These are phyloP conservation scores for Nemurella pictetii DNA, from an alignment of 2,888 invertebrate species.

Conservation along the genomic window DNA sequence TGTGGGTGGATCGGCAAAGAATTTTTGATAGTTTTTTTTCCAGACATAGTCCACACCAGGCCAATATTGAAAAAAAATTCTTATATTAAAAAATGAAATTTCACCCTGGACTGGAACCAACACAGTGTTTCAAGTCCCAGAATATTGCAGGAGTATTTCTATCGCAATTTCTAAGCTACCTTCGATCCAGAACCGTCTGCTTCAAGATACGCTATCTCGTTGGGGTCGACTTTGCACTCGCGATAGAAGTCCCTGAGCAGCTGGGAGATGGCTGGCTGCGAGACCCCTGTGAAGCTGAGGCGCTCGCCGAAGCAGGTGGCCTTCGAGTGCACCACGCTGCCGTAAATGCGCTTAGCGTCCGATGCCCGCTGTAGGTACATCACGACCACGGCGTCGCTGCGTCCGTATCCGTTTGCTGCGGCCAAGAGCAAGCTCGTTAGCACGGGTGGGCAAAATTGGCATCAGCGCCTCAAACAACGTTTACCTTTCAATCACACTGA, in stretches of 20 bases:
- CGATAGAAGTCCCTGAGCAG: constrained; percentile 56
- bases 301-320: constrained; percentile 79
- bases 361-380: constrained; percentile 55
- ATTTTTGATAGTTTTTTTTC: no score
- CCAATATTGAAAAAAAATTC: no score
- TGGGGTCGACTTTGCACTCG: constrained; percentile 69
- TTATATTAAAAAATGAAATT: no score
- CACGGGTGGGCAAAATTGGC: no score
- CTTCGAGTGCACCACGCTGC: constrained; percentile 73
- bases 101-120: no score
- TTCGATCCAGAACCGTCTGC: constrained; percentile 74
- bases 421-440: no score
- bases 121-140: no score
- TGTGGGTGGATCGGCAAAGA: no score
- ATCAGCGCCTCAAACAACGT: no score
- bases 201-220: constrained; percentile 75
- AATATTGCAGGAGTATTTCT: background rate
- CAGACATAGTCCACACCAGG: no score
- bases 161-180: no score
- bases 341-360: constrained; percentile 66
- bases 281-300: constrained; percentile 46
- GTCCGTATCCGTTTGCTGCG: constrained; percentile 54
- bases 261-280: constrained; percentile 27
- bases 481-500: no score
- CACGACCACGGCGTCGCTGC: constrained; percentile 54